Evolutionary conservation across 2,888 invertebrate genomes (phyloP).

Genomic region (Drosophila aldrichi): DNA sequence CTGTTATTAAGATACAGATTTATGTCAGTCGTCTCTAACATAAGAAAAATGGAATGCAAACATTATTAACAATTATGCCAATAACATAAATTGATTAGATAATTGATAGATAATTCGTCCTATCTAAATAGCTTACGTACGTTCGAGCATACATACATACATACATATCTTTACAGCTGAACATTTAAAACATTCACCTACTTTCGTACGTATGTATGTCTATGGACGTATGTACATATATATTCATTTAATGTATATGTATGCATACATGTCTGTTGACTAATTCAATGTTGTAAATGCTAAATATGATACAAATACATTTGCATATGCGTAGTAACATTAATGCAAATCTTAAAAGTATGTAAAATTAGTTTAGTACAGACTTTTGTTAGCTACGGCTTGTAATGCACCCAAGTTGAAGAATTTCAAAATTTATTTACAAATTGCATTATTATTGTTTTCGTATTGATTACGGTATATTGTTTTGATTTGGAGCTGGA

Average conservation of each 20-base stretch:
- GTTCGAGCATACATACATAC: not conserved
- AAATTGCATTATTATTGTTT: not conserved
- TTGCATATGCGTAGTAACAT: not conserved
- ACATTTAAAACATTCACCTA: conserved; percentile 11
- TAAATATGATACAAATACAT: conserved; percentile 5
- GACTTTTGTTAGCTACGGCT: not conserved
- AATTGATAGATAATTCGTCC: conserved; percentile 12
- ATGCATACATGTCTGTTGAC: not conserved
- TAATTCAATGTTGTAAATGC: conserved; percentile 6
- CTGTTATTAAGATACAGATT: not conserved
- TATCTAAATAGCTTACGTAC: conserved; percentile 9
- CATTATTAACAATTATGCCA: conserved; percentile 9
- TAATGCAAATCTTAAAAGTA: not conserved
- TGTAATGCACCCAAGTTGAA: not conserved
- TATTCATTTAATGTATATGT: not conserved
- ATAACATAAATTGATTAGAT: conserved; percentile 12
- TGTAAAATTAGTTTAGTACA: not conserved
- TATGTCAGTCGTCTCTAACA: not conserved
- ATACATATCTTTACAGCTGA: conserved; percentile 9
- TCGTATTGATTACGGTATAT: not conserved
- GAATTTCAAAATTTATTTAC: not conserved
- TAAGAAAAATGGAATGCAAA: conserved; percentile 1
- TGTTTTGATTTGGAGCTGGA: conserved; percentile 1
- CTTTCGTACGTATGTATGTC: conserved; percentile 1
- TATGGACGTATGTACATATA: not conserved